Conservation (phyloP, 1,140 invertebrate species). For the Orussus abietinus region DNA sequence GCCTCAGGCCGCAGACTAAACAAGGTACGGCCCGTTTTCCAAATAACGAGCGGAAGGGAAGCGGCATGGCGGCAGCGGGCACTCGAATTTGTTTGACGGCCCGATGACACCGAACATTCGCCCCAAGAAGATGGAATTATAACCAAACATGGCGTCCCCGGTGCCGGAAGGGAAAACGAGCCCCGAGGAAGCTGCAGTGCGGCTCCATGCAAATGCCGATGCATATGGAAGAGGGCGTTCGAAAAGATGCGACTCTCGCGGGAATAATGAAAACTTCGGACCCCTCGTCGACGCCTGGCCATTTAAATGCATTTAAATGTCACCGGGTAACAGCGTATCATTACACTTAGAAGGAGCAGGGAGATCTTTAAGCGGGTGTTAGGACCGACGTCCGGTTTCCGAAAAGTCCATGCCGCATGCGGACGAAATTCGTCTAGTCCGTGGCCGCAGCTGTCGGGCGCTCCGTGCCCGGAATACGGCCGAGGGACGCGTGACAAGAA, state of each 20-base stretch:
- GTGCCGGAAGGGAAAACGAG: not conserved
- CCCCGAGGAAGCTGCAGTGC: not conserved
- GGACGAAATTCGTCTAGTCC: slow-evolving; percentile 5
- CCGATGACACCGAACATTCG: slow-evolving; percentile 35
- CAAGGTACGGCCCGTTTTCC: slow-evolving; percentile 22
- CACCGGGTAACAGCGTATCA: no score
- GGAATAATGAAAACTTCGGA: no score
- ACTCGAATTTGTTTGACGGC: slow-evolving; percentile 37
- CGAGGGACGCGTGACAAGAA: not conserved
- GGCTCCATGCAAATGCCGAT: not conserved
- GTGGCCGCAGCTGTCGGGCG: not conserved
- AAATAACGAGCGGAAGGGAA: slow-evolving; percentile 31
- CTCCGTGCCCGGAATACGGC: not conserved
- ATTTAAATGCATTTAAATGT: no score
- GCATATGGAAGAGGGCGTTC: not conserved
- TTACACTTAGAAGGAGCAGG: no score
- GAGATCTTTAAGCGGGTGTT: not conserved
- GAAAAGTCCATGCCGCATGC: not conserved
- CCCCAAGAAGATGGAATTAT: slow-evolving; percentile 28
- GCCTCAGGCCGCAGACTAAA: no score
- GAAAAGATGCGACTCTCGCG: not conserved
- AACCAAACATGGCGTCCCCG: slow-evolving; percentile 20
- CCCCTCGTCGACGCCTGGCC: no score
- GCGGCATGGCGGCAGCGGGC: slow-evolving; percentile 31
- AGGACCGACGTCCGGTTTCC: not conserved